These are phyloP conservation scores for Frieseomelitta varia DNA, from an alignment of 1,140 invertebrate species.

Conservation along the genomic window DNA sequence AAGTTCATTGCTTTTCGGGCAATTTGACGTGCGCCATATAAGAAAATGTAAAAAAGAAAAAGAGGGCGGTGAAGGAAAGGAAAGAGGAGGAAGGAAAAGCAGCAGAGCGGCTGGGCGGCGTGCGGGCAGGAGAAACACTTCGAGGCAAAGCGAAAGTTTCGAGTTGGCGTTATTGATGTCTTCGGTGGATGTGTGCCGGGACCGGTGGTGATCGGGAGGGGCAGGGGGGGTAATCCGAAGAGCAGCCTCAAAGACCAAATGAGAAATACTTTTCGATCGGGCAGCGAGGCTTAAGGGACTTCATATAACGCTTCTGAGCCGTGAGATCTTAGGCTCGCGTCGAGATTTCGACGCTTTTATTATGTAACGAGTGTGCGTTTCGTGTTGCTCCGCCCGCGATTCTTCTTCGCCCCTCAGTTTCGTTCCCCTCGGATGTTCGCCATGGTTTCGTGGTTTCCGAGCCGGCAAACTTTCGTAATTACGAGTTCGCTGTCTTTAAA, in stretches of 20 bases:
- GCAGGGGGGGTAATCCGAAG: slow-evolving; percentile 73
- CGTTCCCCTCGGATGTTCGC: not conserved
- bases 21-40: slow-evolving; percentile 60
- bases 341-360: slow-evolving; percentile 68
- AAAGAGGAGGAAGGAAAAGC: not conserved
- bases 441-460: not conserved
- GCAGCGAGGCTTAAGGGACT: slow-evolving; percentile 68
- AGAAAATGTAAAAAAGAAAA: slow-evolving; percentile 58
- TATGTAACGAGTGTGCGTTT: slow-evolving; percentile 55
- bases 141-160: slow-evolving; percentile 63
- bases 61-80: not conserved
- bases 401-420: not conserved
- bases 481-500: slow-evolving; percentile 37
- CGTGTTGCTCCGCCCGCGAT: slow-evolving; percentile 29
- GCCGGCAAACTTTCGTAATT: slow-evolving; percentile 31
- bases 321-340: slow-evolving; percentile 56
- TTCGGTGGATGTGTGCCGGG: slow-evolving; percentile 61
- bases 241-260: slow-evolving; percentile 76
- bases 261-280: slow-evolving; percentile 80
- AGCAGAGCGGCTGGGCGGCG: not conserved
- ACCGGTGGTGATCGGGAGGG: slow-evolving; percentile 16
- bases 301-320: slow-evolving; percentile 68
- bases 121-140: slow-evolving; percentile 55
- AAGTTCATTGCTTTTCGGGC: slow-evolving; percentile 63
- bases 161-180: slow-evolving; percentile 67